Base-by-base conservation (phyloP, 2,113 vertebrate species). In the Brachyistius frenatus region DNA sequence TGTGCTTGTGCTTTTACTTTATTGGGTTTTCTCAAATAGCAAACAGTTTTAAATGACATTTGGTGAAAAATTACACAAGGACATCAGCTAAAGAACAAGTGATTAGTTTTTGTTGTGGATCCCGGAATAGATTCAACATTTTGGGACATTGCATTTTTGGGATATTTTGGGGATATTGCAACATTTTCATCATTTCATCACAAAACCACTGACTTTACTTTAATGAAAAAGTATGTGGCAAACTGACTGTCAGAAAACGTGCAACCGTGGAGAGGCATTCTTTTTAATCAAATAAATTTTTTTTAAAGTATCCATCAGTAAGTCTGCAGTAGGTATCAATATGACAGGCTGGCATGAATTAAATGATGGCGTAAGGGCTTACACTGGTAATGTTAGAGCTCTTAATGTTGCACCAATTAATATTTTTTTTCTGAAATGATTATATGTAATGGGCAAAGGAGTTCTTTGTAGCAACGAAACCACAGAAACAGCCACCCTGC, bases 351-450 rank as follows among this genome's bases (percentile, higher is more conserved):
- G 15, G 4, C n/a, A 65, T 8, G 41, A 58, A 1, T 74, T n/a
- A 33, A 73, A 23, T 71, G 32, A 61, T 58, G 35, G 39, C 53
- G 23, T 49, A 30, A 73, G 30, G 10, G 44, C 30, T 61, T 36
- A 55, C 72, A 49, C 5, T 65, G 61, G 54, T 68, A 66, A 60
- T 71, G 55, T 63, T 35, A 55, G 53, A 68, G 53, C 80, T 52
- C 41, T 70, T 83, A 47, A 63, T 73, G 72, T 65, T 47, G 61
- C 52, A 68, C 15, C 9, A 35, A 78, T 78, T 70, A 69, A 78
- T 88, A 78, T 58, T 60, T 64, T 37, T 66, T 23, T 23, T 23
- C 23, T 52, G 14, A 72, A 75, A 82, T 76, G 46, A 35, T 31
- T 15, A 14, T 37, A 30, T 54, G 47, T 71, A 55, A 68, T 32